These are phyloP conservation scores for Exaiptasia diaphana DNA, from an alignment of 64 coral and sea anemone species.

Conservation along the genomic window DNA sequence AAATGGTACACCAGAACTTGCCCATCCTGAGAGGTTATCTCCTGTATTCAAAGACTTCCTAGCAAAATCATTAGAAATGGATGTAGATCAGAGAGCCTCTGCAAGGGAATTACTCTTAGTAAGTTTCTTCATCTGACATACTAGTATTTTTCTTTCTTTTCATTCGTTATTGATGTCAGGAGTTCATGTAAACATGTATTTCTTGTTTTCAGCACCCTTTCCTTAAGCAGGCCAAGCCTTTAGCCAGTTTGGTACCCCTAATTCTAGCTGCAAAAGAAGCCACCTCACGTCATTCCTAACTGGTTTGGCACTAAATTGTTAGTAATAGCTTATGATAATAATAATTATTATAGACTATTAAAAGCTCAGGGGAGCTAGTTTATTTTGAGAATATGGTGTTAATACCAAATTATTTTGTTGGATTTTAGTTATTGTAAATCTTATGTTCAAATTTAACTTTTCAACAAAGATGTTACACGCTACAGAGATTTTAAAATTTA, in stretches of 20 bases:
- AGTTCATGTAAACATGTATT: no score
- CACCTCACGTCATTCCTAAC: constrained; percentile 63
- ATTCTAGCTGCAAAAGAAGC: constrained; percentile 97
- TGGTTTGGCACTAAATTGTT: background rate
- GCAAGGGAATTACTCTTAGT: constrained; percentile 89
- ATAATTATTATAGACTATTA: background rate
- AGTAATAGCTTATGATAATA: constrained; percentile 4
- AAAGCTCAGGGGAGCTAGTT: background rate
- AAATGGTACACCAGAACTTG: constrained; percentile 97
- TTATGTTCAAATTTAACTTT: background rate
- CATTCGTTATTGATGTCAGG: no score
- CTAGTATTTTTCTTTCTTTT: background rate
- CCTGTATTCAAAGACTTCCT: constrained; percentile 99
- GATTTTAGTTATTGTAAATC: background rate
- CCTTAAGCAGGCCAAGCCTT: constrained; percentile 93
- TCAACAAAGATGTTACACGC: background rate
- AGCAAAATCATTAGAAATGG: constrained; percentile 96
- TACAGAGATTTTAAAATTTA: background rate
- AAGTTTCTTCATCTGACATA: background rate
- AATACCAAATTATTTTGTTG: constrained; percentile 9
- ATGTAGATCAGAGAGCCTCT: constrained; percentile 85
- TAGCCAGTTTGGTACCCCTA: constrained; percentile 94
- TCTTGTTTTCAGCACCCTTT: constrained; percentile 82
- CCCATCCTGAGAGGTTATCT: constrained; percentile 98
- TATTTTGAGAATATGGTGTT: background rate